Percentiles rank a stretch among this genome's conserved stretches.
Conservation (phyloP, 2,113 vertebrate species). For the Hiodon tergisus region DNA sequence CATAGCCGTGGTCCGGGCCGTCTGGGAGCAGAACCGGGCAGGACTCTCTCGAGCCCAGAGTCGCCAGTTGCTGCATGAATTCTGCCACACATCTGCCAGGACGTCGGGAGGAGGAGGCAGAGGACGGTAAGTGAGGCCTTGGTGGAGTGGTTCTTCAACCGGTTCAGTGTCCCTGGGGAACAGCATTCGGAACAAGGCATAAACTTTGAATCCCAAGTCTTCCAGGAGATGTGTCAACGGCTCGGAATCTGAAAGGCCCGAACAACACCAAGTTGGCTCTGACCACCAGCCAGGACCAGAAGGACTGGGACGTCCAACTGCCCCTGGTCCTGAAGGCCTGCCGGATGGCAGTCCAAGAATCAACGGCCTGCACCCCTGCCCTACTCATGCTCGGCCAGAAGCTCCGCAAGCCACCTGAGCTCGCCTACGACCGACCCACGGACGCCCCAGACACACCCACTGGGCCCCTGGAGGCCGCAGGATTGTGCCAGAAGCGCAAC, state of each 20-base stretch:
- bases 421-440: neutral
- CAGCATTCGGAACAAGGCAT: neutral
- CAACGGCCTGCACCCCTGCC: neutral
- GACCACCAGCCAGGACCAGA: neutral
- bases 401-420: neutral
- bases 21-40: too few species aligned
- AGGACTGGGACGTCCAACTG: neutral
- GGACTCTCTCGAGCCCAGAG: too few species aligned
- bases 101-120: too few species aligned
- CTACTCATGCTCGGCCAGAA: neutral
- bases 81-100: too few species aligned
- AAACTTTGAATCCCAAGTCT: neutral
- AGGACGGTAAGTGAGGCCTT: neutral
- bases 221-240: neutral
- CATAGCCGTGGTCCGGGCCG: too few species aligned
- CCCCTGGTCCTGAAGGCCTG: neutral
- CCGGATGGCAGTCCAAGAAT: neutral
- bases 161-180: neutral
- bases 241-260: neutral
- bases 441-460: neutral
- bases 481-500: conserved; percentile 6
- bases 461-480: conserved; percentile 12
- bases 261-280: neutral
- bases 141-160: neutral
- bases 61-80: too few species aligned